Conservation (phyloP, 2,113 vertebrate genomes). For the Proteles cristata region DNA sequence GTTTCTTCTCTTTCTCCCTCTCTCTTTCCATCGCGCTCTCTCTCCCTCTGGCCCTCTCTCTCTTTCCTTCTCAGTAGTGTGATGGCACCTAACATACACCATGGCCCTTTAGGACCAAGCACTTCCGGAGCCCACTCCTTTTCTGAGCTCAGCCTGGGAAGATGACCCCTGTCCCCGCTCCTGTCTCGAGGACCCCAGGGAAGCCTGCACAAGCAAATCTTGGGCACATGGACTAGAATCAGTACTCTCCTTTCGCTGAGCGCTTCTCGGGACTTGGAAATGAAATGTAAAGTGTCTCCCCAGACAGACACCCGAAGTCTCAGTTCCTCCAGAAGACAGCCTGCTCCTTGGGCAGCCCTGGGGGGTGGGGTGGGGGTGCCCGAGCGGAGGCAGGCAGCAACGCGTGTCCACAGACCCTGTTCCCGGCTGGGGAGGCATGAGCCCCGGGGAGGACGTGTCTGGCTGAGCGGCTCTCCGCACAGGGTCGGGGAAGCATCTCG, state of each 20-base stretch:
- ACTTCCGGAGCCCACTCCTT: not conserved
- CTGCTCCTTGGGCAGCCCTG: not conserved
- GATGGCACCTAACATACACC: not conserved
- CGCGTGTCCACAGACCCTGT: not conserved
- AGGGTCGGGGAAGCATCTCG: not conserved
- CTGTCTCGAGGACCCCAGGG: not conserved
- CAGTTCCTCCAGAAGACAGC: not conserved
- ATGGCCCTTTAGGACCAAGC: not conserved
- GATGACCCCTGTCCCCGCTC: too few species aligned
- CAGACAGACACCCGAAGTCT: not conserved
- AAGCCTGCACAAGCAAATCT: fast-evolving
- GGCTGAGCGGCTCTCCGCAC: not conserved
- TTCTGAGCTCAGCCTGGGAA: not conserved
- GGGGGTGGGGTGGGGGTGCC: fast-evolving
- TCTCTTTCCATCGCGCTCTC: not conserved
- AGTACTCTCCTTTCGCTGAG: not conserved
- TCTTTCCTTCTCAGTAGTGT: not conserved
- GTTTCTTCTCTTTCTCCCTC: not conserved
- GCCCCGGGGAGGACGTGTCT: not conserved
- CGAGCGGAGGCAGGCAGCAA: fast-evolving
- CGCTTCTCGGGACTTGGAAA: not conserved
- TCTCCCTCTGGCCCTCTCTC: not conserved
- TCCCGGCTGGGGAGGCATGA: not conserved
- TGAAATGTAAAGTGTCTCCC: not conserved
- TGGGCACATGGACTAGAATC: not conserved